Base-by-base conservation (phyloP, 2,113 vertebrate species). In the Albula glossodonta region DNA sequence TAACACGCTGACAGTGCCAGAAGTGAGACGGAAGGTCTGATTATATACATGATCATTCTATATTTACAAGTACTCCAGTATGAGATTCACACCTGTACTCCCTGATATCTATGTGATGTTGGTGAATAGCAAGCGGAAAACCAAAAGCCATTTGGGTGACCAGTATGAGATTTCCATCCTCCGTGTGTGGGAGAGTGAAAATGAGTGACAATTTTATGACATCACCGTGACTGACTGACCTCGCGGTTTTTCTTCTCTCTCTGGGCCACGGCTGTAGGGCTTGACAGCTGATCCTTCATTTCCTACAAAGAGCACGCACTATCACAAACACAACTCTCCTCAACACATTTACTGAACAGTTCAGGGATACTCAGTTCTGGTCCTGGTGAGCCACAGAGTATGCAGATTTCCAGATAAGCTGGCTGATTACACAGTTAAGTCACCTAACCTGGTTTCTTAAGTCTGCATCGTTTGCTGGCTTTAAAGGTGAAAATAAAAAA, bases 281-380 rank as follows among this genome's bases (percentile, higher is more conserved):
- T 96, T 82, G 95, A 94, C 88, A 96, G 82, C 77, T 96, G 94
- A 53, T 96, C 95, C 89, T 95, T 96, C 95, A 96, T 96, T 80
- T 96, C 94, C 96, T 97, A 84, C 15, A 60, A 25, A 41, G 51
- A 31, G 78, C 49, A 77, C 25, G 81, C 60, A 87, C 31, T 88
- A 12, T 86, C 11, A 80, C 22, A 85, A 15, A 22, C 3, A 66
- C 60, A 66, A 60, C 12, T 50, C 88, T n/a, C 88, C 13, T 77
- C 31, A 8, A 78, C 80, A 51, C 12, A 56, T 77, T 53, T 85
- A 81, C 12, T 80, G 53, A 41, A 41, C 31, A 41, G 31, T 41
- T 31, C 85, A 80, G 2, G 3, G 19, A 3, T 19, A 41, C 31
- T 41, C 31, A 41, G 31, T 41, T 41, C 31, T 41, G 31, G 31